A percentile compares a stretch with the other conserved stretches of the same genome.
Conservation (phyloP, 2,797 vertebrate genomes). For the Bradypodion ventrale region DNA sequence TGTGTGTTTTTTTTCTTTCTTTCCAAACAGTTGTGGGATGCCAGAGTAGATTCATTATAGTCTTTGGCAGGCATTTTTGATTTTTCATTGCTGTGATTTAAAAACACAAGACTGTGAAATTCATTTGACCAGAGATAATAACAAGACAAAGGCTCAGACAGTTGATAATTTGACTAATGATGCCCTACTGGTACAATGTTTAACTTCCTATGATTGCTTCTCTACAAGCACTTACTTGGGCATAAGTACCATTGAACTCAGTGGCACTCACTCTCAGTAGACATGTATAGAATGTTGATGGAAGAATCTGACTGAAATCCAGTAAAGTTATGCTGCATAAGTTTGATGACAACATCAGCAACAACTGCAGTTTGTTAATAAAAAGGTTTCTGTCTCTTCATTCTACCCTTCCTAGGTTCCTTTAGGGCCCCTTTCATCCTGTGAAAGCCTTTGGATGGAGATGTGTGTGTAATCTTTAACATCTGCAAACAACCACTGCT, state of each 20-base stretch:
- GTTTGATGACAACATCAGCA: too few species aligned
- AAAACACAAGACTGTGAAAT: not conserved
- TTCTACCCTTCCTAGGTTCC: too few species aligned
- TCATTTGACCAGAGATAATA: not conserved
- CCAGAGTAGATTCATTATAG: not conserved
- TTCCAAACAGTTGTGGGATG: not conserved
- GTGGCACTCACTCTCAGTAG: not conserved
- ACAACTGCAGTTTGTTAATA: too few species aligned
- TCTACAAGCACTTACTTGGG: not conserved
- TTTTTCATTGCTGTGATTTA: not conserved
- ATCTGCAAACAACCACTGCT: too few species aligned
- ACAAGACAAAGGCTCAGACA: not conserved
- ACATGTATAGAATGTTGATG: not conserved
- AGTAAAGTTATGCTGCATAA: too few species aligned
- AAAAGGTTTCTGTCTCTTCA: too few species aligned
- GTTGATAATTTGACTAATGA: not conserved
- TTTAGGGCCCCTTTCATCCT: too few species aligned
- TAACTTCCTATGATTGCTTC: not conserved
- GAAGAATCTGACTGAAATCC: too few species aligned
- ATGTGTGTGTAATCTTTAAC: too few species aligned
- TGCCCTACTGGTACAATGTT: not conserved
- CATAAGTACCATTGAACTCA: not conserved
- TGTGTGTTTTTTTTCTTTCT: too few species aligned
- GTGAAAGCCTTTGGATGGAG: too few species aligned
- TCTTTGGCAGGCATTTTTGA: not conserved